Conservation (phyloP, 2,113 vertebrate species). For the Serinus canaria region DNA sequence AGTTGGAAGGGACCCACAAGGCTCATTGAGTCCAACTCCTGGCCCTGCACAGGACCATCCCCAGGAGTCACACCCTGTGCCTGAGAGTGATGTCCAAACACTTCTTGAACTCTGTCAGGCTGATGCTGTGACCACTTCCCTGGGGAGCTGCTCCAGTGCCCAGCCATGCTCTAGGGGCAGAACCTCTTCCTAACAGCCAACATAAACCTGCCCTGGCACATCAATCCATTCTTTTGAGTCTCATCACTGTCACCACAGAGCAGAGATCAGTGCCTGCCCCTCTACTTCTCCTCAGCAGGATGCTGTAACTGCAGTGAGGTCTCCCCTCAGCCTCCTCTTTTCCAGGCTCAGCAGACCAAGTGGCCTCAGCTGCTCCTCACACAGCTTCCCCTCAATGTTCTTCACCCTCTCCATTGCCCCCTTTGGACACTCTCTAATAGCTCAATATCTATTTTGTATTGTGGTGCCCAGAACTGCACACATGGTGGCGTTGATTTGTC, state of each 20-base stretch:
- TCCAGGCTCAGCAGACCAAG: neutral
- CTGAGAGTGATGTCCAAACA: fast-evolving
- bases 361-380: neutral
- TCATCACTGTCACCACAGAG: neutral
- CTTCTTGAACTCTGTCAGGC: neutral
- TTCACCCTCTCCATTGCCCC: neutral
- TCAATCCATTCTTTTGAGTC: neutral
- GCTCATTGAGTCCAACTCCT: neutral
- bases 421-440: neutral
- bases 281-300: neutral
- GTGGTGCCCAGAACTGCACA: neutral
- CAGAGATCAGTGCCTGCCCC: neutral
- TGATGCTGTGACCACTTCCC: neutral
- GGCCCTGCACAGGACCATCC: neutral
- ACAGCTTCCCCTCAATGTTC: fast-evolving
- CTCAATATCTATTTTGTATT: neutral
- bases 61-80: neutral
- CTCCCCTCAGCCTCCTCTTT: neutral
- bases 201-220: neutral
- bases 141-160: neutral
- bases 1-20: neutral
- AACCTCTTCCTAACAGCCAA: neutral
- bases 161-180: neutral
- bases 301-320: neutral
- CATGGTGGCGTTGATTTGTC: neutral